phyloP scores from a whole-genome alignment of 2,113 vertebrate species.

The Bos javanicus region DNA sequence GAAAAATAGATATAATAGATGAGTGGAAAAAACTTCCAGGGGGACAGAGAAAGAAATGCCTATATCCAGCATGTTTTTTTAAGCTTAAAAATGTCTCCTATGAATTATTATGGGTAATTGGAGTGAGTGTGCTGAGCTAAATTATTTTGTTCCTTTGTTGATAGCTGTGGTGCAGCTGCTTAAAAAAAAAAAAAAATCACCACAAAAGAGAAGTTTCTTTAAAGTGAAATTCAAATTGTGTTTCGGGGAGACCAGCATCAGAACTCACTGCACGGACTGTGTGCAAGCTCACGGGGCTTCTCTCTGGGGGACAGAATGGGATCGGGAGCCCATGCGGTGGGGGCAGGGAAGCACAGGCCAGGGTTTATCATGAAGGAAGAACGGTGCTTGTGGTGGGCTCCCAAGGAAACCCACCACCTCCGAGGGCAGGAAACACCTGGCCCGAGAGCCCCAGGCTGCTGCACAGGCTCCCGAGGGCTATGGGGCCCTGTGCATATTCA shows the following conservation, averaged over 20 bases:
- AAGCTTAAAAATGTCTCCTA: constrained; percentile 72
- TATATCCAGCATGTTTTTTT: constrained; percentile 57
- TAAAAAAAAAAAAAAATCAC: constrained; percentile 36
- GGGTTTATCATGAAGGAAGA: not conserved
- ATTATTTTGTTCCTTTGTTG: constrained; percentile 78
- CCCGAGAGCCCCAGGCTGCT: not conserved
- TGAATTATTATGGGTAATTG: constrained; percentile 78
- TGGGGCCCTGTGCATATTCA: not conserved
- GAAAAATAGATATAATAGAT: constrained; percentile 72
- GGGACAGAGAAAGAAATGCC: constrained; percentile 34
- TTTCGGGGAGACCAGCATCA: not conserved
- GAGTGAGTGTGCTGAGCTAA: constrained; percentile 73
- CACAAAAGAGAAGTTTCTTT: constrained; percentile 67
- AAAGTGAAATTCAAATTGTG: constrained; percentile 55
- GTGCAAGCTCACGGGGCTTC: not conserved
- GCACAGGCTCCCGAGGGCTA: not conserved
- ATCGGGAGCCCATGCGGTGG: rapidly evolving
- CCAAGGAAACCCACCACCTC: not conserved
- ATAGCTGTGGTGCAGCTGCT: constrained; percentile 75
- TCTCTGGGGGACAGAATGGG: not conserved
- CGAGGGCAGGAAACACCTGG: not conserved
- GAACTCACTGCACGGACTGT: not conserved
- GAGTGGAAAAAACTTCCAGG: constrained; percentile 62
- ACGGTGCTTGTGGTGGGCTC: not conserved
- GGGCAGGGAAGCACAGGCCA: too few relatives aligned